These are phyloP conservation scores for Eupsittula cactorum DNA, from an alignment of 2,113 vertebrate species.

Conservation along the genomic window DNA sequence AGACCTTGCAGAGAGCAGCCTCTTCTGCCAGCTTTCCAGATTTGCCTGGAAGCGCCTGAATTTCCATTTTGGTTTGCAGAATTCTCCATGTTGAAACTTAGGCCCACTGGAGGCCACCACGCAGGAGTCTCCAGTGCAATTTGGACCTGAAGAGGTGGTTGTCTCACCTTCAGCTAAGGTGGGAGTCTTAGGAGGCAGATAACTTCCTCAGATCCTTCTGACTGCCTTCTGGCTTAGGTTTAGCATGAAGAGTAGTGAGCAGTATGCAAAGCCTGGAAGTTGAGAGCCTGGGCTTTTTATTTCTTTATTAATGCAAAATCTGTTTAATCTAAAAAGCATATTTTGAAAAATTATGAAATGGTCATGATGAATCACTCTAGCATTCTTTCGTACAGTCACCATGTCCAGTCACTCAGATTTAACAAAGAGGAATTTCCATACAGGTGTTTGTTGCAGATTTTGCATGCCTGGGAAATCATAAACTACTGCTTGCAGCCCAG, in stretches of 20 bases:
- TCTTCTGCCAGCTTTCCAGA: not conserved
- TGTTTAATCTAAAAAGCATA: not conserved
- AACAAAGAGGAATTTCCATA: not conserved
- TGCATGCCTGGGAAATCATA: not conserved
- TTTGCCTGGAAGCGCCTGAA: not conserved
- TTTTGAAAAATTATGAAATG: not conserved
- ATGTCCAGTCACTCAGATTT: not conserved
- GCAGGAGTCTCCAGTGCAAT: not conserved
- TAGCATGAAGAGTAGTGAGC: not conserved
- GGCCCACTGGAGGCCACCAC: not conserved
- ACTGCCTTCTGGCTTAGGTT: not conserved
- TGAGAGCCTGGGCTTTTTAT: not conserved
- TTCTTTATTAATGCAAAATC: not conserved
- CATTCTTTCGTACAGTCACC: not conserved
- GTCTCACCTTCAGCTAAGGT: not conserved
- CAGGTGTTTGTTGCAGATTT: not conserved
- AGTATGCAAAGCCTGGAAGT: not conserved
- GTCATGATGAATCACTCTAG: not conserved
- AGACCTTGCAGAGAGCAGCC: not conserved
- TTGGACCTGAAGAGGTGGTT: not conserved
- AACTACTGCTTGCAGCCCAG: not conserved
- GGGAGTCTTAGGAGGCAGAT: not conserved
- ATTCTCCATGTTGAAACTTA: not conserved
- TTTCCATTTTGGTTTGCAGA: not conserved
- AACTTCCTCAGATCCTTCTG: not conserved